Percentiles rank a stretch among this genome's conserved stretches.
phyloP scores from a whole-genome alignment of 2,888 invertebrate genomes.

The Cylloceria caligata region DNA sequence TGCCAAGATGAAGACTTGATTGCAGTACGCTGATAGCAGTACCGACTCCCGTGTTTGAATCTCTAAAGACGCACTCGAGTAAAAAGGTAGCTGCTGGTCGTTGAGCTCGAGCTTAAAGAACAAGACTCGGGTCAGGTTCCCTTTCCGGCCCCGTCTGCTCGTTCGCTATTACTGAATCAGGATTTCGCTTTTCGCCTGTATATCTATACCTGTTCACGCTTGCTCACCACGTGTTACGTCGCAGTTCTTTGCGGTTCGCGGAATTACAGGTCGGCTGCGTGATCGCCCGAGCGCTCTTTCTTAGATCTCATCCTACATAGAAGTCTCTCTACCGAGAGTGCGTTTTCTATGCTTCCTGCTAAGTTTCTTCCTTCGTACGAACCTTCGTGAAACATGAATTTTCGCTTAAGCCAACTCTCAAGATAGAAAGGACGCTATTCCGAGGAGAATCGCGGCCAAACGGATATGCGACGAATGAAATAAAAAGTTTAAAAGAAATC shows the following conservation, averaged over 20 bases:
- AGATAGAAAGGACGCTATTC: constrained; percentile 3
- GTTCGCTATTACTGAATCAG: constrained; percentile 68
- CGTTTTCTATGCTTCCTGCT: constrained; percentile 55
- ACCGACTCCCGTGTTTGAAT: not conserved
- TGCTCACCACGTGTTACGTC: constrained; percentile 70
- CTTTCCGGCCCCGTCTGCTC: constrained; percentile 44
- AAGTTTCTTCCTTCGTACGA: constrained; percentile 57
- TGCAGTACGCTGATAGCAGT: not conserved
- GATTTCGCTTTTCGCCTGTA: constrained; percentile 65
- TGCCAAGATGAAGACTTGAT: not conserved
- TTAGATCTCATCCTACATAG: constrained; percentile 29
- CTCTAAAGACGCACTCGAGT: not conserved
- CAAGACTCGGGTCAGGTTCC: constrained; percentile 9
- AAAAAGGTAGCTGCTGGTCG: not conserved
- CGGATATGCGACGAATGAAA: constrained; percentile 16
- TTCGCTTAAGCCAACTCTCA: constrained; percentile 71
- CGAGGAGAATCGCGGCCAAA: constrained; percentile 12
- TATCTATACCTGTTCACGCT: constrained; percentile 50
- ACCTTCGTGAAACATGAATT: constrained; percentile 76
- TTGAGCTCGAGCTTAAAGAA: constrained; percentile 22
- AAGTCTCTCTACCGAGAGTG: not conserved
- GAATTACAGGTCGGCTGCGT: constrained; percentile 70
- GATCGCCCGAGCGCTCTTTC: constrained; percentile 24
- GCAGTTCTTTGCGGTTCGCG: constrained; percentile 72
- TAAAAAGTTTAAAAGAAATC: constrained; percentile 11